Base-by-base conservation (phyloP, 2,113 vertebrate genomes). In the Austrofundulus limnaeus region DNA sequence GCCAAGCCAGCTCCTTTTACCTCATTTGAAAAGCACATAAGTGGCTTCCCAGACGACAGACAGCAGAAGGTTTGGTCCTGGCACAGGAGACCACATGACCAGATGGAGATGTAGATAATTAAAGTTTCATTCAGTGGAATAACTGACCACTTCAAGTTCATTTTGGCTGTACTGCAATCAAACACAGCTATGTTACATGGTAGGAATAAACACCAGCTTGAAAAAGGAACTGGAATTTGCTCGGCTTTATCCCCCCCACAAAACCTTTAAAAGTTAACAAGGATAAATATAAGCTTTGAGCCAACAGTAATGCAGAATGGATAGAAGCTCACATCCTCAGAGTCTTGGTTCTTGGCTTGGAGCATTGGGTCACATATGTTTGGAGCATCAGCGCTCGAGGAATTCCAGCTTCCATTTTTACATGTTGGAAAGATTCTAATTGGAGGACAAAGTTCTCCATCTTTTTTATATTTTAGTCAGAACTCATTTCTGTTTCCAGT, bases 61-160 rank as follows among this genome's bases (percentile, higher is more conserved):
- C 77, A 81, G 76, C 70, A 78, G 78, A 79, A 71, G 55, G 59
- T 72, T 77, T 70, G 50, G 64, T 83, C 56, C 81, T 78, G 84
- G 76, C 75, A 81, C 57, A 14, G 60, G 53, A 72, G 70, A 60
- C 62, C 68, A 50, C 38, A 49, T 0, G 64, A 78, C 68, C 89
- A 90, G 86, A 80, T 87, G 85, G 80, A 80, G 54, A 70, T 66
- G 63, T 42, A 60, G 78, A 72, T 84, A 80, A 87, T 88, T 86
- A 80, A 81, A 81, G 73, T 64, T 80, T 45, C 58, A 59, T 73
- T 83, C 58, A 72, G 61, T 77, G 53, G 75, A 66, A 75, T 61
- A 19, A 47, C 59, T 48, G 53, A 74, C 65, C 75, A 78, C 49
- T 64, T 72, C 46, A 51, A 72, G 77, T 66, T 49, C 16, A 25